phyloP scores from a whole-genome alignment of 2,888 invertebrate species.

The Torymus auratus region DNA sequence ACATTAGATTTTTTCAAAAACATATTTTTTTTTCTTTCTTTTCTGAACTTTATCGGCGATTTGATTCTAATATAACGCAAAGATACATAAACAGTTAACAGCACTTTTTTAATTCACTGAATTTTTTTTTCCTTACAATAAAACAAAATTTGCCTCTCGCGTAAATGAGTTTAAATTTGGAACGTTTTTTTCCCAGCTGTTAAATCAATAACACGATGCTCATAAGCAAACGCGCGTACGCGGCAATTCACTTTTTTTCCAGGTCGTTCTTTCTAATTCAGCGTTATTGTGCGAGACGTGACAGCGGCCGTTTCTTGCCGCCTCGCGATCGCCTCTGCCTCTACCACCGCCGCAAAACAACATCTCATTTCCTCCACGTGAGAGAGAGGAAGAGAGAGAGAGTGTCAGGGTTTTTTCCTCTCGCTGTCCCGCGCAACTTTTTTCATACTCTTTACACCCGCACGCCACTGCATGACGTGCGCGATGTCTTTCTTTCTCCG shows the following conservation, averaged over 20 bases:
- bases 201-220: not conserved
- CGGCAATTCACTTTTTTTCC: constrained; percentile 36
- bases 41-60: too few species aligned
- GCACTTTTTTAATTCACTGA: too few species aligned
- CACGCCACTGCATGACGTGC: constrained; percentile 32
- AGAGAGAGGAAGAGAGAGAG: too few species aligned
- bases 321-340: not conserved
- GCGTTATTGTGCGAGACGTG: constrained; percentile 29
- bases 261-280: constrained; percentile 35
- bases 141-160: not conserved
- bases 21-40: too few species aligned
- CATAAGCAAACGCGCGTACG: not conserved
- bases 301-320: constrained; percentile 31
- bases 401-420: constrained; percentile 27
- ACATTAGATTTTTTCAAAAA: too few species aligned
- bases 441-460: constrained; percentile 6
- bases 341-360: constrained; percentile 11
- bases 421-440: not conserved
- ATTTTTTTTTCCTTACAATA: not conserved
- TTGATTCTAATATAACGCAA: too few species aligned
- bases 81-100: too few species aligned
- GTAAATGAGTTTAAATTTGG: not conserved
- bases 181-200: too few species aligned
- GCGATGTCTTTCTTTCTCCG: constrained; percentile 45
- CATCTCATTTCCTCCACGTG: constrained; percentile 52